These are phyloP conservation scores for Notolabrus celidotus DNA, from an alignment of 2,797 vertebrate species.

Conservation along the genomic window DNA sequence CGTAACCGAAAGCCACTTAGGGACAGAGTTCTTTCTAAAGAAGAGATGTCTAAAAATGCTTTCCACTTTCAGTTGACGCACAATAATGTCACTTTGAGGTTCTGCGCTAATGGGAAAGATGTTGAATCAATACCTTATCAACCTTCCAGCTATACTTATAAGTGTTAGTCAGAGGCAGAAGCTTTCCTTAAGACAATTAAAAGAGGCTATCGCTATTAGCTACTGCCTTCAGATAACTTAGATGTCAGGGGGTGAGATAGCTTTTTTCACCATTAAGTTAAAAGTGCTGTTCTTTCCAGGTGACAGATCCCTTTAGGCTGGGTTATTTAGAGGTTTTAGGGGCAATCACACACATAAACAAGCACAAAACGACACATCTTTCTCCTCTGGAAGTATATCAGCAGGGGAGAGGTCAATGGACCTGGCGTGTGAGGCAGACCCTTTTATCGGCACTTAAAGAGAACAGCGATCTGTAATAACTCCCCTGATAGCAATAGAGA, in stretches of 20 bases:
- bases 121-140: slow-evolving; percentile 74
- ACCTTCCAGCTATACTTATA: slow-evolving; percentile 27
- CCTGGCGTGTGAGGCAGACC: slow-evolving; percentile 54
- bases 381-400: slow-evolving; percentile 64
- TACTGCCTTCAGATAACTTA: slow-evolving; percentile 43
- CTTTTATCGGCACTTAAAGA: slow-evolving; percentile 77
- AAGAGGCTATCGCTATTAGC: slow-evolving; percentile 45
- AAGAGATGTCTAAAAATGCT: slow-evolving; percentile 32
- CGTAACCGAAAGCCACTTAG: neutral
- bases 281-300: slow-evolving; percentile 39
- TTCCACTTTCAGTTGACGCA: slow-evolving; percentile 39
- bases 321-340: slow-evolving; percentile 52
- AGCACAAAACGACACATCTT: slow-evolving; percentile 20
- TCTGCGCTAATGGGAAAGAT: slow-evolving; percentile 41
- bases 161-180: slow-evolving; percentile 12
- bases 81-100: slow-evolving; percentile 28
- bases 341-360: slow-evolving; percentile 7
- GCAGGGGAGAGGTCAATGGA: slow-evolving; percentile 58
- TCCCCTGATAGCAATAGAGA: slow-evolving; percentile 72
- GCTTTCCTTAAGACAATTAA: slow-evolving; percentile 58
- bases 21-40: neutral
- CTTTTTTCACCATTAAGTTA: slow-evolving; percentile 60
- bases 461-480: slow-evolving; percentile 66
- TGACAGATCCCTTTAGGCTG: slow-evolving; percentile 38
- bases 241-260: slow-evolving; percentile 50